A percentile compares a stretch with the other conserved stretches of the same genome.
Evolutionary conservation across 1,140 invertebrate species (phyloP).

Genomic region (Coelopa frigida): DNA sequence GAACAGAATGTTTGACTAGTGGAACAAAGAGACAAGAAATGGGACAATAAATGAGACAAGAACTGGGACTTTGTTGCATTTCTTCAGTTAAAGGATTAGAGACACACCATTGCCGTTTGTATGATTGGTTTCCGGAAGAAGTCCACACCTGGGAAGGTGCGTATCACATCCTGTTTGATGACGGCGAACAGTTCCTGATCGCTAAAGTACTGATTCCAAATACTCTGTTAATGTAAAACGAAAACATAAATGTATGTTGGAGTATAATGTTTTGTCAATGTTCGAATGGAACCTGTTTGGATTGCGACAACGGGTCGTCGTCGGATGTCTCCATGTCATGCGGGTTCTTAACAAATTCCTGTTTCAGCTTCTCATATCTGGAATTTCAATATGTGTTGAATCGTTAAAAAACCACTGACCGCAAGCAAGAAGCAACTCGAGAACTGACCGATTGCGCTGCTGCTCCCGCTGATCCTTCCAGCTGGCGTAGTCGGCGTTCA

Average conservation of each 20-base stretch:
- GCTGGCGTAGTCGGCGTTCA: constrained; percentile 33
- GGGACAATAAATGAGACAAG: constrained; percentile 1
- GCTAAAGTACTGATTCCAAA: constrained; percentile 75
- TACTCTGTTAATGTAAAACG: constrained; percentile 49
- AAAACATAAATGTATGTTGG: constrained; percentile 3
- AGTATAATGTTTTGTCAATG: neutral
- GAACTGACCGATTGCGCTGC: constrained; percentile 26
- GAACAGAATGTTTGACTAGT: constrained; percentile 47
- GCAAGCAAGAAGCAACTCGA: neutral
- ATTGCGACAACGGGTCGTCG: constrained; percentile 39
- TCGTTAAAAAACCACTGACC: neutral
- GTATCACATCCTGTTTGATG: constrained; percentile 71
- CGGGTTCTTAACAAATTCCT: constrained; percentile 40
- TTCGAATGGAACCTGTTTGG: constrained; percentile 17
- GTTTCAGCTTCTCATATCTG: constrained; percentile 36
- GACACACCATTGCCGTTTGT: constrained; percentile 58
- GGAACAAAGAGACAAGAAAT: neutral
- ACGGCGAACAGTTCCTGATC: constrained; percentile 66
- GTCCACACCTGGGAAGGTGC: constrained; percentile 71
- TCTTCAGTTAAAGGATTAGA: neutral
- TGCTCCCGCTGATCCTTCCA: constrained; percentile 36
- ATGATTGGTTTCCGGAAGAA: constrained; percentile 64
- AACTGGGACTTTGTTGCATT: neutral
- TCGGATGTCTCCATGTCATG: constrained; percentile 22
- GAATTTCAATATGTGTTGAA: neutral